phyloP scores from a whole-genome alignment of 2,113 vertebrate species.

The Leuciscus idus region DNA sequence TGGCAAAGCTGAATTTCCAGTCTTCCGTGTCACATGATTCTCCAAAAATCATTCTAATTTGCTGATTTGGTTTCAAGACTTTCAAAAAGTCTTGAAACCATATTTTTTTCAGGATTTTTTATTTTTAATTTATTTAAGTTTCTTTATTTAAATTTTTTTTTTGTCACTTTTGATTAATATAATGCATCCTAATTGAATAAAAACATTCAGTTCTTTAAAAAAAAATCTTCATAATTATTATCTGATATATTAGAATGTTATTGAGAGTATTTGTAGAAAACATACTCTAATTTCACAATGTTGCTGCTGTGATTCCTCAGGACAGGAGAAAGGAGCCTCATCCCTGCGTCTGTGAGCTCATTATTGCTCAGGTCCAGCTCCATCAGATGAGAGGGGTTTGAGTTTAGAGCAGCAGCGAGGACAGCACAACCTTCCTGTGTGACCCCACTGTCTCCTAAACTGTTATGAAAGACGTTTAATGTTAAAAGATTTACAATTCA shows the following conservation, averaged over 20 bases:
- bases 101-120: background rate
- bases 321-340: constrained; percentile 41
- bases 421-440: constrained; percentile 59
- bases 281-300: constrained; percentile 61
- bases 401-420: constrained; percentile 56
- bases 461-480: constrained; percentile 28
- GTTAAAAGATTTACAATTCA: background rate
- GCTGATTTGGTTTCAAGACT: too few relatives aligned
- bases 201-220: background rate
- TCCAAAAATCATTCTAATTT: background rate
- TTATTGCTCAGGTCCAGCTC: constrained; percentile 64
- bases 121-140: too few relatives aligned
- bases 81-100: constrained; percentile 15
- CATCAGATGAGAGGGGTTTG: constrained; percentile 56
- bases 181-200: background rate
- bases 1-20: background rate
- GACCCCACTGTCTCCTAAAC: constrained; percentile 61
- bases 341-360: constrained; percentile 60
- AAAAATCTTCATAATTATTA: background rate
- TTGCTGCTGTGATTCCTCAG: constrained; percentile 27
- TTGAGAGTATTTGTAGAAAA: background rate
- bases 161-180: background rate
- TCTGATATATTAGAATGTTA: constrained; percentile 69
- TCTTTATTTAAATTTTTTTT: too few relatives aligned
- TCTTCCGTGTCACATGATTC: background rate